A percentile compares a stretch with the other conserved stretches of the same genome.
Evolutionary conservation across 2,888 invertebrate genomes (phyloP).

Genomic region (Latheticus oryzae): DNA sequence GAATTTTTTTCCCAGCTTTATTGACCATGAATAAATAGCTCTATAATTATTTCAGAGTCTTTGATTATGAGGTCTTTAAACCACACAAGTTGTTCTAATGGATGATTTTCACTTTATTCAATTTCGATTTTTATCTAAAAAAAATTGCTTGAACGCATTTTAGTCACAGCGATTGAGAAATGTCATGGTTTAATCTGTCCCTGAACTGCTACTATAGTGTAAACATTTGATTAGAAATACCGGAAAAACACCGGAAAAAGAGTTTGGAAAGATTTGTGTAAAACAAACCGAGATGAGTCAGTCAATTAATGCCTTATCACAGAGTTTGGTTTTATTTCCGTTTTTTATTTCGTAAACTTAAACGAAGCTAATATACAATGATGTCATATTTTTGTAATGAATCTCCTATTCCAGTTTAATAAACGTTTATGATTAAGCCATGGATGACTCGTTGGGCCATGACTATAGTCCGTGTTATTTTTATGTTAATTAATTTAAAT

Average conservation of each 20-base stretch:
- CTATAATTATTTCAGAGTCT: no score
- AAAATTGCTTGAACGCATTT: no score
- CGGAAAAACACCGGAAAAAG: constrained; percentile 13
- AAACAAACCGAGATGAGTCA: constrained; percentile 12
- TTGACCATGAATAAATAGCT: no score
- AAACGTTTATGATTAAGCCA: constrained; percentile 10
- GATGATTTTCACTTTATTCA: no score
- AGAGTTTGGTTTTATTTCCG: constrained; percentile 13
- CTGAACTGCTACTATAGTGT: constrained; percentile 7
- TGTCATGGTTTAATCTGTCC: constrained; percentile 4
- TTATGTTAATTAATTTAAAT: constrained; percentile 21
- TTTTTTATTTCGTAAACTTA: constrained; percentile 14
- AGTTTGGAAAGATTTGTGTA: not conserved
- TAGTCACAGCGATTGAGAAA: constrained; percentile 6
- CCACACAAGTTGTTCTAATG: no score
- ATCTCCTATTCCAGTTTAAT: no score
- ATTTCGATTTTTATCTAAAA: no score
- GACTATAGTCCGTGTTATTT: constrained; percentile 3
- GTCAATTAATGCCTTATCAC: no score
- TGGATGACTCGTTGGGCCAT: constrained; percentile 3
- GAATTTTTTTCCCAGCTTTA: no score
- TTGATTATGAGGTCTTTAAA: no score
- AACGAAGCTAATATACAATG: constrained; percentile 17
- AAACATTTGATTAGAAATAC: constrained; percentile 14
- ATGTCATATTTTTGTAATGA: constrained; percentile 19